Evolutionary conservation across 2,888 invertebrate species (phyloP), one percentile per base, ranked within the genome.

Genomic region (Drosophila austrosaltans): DNA sequence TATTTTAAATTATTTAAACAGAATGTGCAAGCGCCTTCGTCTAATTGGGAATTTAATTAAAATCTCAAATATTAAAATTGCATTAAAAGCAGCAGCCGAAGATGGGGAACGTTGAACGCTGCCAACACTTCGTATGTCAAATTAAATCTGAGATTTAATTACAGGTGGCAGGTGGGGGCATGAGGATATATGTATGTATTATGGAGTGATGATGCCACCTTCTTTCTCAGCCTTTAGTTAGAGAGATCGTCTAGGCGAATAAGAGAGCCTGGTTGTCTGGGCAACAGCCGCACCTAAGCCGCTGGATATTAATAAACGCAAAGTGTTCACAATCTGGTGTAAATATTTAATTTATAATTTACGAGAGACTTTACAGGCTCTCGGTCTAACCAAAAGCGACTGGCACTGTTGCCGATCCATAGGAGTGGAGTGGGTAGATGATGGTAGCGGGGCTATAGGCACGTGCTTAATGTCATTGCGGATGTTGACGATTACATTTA

Each of bases 281-380:
- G 57, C 57, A 56, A 56, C 56, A 71, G 76, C 57, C 66, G 73
- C 80, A 78, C 83, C 76, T 78, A 78, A 78, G 81, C 85, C 72
- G 69, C 86, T 76, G 83, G 78, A 83, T 79, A 89, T 85, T 87
- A 87, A 82, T 87, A 87, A 84, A 78, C 86, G 78, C 79, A 88
- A 79, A 87, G 73, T 86, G 79, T 79, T 84, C 81, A 81, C 77
- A 88, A 83, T 87, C 77, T 86, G 77, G 75, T 86, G 84, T 85
- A 87, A 86, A 89, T 85, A 87, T 88, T 88, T 86, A 85, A 85
- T 87, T 87, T 87, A 87, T 87, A 83, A 88, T 83, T 85, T 84
- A 86, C 83, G 84, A 81, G 79, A 75, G 73, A 79, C 70, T 78
- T 86, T 78, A 80, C 74, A 67, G 68, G 72, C 72, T 10, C 40